Base-by-base conservation (phyloP, 1,140 invertebrate genomes). In the Heliconius melpomene region DNA sequence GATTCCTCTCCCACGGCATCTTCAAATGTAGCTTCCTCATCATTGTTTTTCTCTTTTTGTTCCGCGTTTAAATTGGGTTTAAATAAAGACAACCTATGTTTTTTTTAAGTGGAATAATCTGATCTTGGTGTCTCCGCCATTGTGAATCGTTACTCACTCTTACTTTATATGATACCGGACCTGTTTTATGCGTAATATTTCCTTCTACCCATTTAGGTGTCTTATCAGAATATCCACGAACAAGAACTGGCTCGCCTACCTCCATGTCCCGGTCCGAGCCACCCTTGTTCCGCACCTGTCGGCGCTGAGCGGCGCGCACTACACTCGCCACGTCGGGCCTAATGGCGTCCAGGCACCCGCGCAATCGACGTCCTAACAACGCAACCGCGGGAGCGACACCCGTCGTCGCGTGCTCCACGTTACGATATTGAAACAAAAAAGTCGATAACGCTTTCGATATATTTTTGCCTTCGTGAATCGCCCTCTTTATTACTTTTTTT, bases 401-500 rank as follows among this genome's bases (percentile, higher is more conserved):
- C 3, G 87, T 89, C 9, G 83, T 87, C 0, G 82, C 79, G 36
- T 89, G 86, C 57, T 85, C 81, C 46, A 77, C 80, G 52, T 88
- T 87, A 5, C 87, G 74, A 72, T 88, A 87, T 79, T 83, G 82
- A 26, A 87, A 85, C 23, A 89, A 66, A 80, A 87, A 85, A 57
- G 75, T 82, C 20, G 83, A 80, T 13, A 29, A 72, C 11, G 54
- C 2, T 81, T 80, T 60, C 82, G 78, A 38, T 71, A 50, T 70
- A 81, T 7, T 66, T 57, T 57, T 20, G 8, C 38, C 38, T 40
- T 40, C 38, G 38, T 40, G 38, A 40, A 40, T 40, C 38, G 85
- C 85, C 73, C 81, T 84, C 73, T 91, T 90, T 23, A 93, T 83
- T 8, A 77, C 82, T 76, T 85, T 88, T 82, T 94, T 94, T 50